Evolutionary conservation across 1,140 invertebrate genomes (phyloP), one percentile per base, ranked within the genome.

Genomic region (Drosophila trapezifrons): DNA sequence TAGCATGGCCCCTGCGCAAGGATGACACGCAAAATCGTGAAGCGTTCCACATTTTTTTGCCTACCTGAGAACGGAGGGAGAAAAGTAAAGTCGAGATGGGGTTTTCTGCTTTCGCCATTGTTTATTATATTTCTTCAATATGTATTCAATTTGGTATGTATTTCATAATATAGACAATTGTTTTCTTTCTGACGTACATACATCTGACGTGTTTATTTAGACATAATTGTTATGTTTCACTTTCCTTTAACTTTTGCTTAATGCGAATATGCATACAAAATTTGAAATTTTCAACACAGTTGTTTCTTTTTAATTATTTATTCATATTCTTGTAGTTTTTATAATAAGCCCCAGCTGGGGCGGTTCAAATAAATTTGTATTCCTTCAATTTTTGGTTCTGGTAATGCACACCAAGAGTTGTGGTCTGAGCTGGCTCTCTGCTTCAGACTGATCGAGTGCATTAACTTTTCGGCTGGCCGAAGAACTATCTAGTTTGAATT

Each of bases 1-100:
- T 97, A 97, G 96, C 96, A 96, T 97, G 96, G 96, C 96, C 96
- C 95, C 95, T 97, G 95, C 95, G 96, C 95, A 96, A 96, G 95
- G 96, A 96, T 96, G 95, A 96, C 96, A 96, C 95, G 96, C 96
- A 96, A 96, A 96, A 96, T 96, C 95, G 95, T 96, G 95, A 96
- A 96, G 95, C 95, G 95, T 96, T 96, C 95, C 95, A 96, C 94
- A 95, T 95, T 95, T 95, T 27, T 95, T 94, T 91, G 70, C 46
- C 18, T 15, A 32, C 18, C 15, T 46, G 9, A 15, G 9, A 20
- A 9, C 15, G 29, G 49, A 2, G 38, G 13, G 8, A 0, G 8
- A 20, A 13, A 5, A 49, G n/a, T 18, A 25, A 55, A 18, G 6
- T 10, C 1, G 0, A 38, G 2, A 13, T 46, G 43, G 37, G 56